Evolutionary conservation across 2,888 invertebrate genomes (phyloP), one percentile per base, ranked within the genome.

Genomic region (Callosobruchus maculatus): DNA sequence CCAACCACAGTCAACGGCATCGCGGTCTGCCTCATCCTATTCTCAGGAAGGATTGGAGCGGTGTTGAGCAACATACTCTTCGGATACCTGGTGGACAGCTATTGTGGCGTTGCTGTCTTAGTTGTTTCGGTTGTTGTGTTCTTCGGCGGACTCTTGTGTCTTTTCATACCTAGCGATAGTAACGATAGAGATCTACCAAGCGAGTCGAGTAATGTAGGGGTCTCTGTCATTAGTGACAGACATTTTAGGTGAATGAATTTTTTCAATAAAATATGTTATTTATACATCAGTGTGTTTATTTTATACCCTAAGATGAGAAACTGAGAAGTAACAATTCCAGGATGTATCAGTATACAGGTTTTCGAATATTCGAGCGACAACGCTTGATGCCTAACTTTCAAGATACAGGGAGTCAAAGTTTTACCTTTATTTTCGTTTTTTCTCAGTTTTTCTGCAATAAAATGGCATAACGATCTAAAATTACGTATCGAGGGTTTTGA

Each of bases 31-130:
- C 88, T 92, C 85, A 90, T 90, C 21, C 90, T 92, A 68, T 90
- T 90, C 86, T 89, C 90, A 82, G 93, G 93, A 0, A 88, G 93
- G 74, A 85, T 91, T 0, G 93, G 93, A 0, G 92, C 92, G 0
- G 90, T 92, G 75, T 87, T 89, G 0, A 91, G 92, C 74, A 93
- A 92, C 85, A 79, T 92, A 7, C 89, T 91, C 0, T 91, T 93
- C 66, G 93, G 92, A 2, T 89, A 88, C 22, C 87, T 92, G 0
- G 87, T 93, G 72, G 92, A 92, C 83, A 88, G 88, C 73, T 90
- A 90, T 70, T 92, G 92, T 77, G 90, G 90, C 67, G 89, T 92
- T 0, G 92, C 92, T 0, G 90, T 93, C 80, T 88, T 92, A 72
- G 85, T 91, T 0, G 91, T 92, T 0, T 90, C 90, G 2, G 88